Conservation (phyloP, 1,140 invertebrate species). For the Papilio machaon region DNA sequence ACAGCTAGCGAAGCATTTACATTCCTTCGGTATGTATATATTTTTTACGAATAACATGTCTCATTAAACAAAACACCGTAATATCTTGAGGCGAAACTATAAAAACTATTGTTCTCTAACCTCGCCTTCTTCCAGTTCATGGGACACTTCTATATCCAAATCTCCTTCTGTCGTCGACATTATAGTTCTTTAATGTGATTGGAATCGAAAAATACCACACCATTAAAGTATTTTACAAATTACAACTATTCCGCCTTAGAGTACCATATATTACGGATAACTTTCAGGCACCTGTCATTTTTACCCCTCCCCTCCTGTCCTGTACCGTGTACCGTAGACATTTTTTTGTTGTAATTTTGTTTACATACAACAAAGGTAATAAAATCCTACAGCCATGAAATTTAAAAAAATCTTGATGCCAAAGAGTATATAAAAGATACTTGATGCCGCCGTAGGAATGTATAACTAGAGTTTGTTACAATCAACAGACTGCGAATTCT, state of each 20-base stretch:
- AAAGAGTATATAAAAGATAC: too few species aligned
- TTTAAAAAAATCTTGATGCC: not conserved
- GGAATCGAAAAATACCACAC: conserved; percentile 55
- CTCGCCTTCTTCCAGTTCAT: conserved; percentile 77
- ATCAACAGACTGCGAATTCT: too few species aligned
- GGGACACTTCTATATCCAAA: conserved; percentile 69
- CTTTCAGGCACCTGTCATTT: conserved; percentile 49
- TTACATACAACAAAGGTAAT: not conserved
- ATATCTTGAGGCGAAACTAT: not conserved
- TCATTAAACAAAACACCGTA: conserved; percentile 11
- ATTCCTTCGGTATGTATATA: not conserved
- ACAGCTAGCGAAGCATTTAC: not conserved
- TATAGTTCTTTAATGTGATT: conserved; percentile 57
- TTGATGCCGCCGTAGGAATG: too few species aligned
- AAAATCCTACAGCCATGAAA: not conserved
- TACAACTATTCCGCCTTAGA: conserved; percentile 50
- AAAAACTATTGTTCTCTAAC: conserved; percentile 58
- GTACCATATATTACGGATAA: conserved; percentile 33
- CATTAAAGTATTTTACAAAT: conserved; percentile 68
- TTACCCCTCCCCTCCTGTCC: conserved; percentile 9
- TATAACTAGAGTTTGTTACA: too few species aligned
- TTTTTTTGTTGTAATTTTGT: not conserved
- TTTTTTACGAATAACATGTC: not conserved
- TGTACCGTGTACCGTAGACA: not conserved
- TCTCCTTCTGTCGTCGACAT: conserved; percentile 79